Evolutionary conservation across 1,140 invertebrate genomes (phyloP), one percentile per base, ranked within the genome.

Genomic region (Aporrectodea caliginosa): DNA sequence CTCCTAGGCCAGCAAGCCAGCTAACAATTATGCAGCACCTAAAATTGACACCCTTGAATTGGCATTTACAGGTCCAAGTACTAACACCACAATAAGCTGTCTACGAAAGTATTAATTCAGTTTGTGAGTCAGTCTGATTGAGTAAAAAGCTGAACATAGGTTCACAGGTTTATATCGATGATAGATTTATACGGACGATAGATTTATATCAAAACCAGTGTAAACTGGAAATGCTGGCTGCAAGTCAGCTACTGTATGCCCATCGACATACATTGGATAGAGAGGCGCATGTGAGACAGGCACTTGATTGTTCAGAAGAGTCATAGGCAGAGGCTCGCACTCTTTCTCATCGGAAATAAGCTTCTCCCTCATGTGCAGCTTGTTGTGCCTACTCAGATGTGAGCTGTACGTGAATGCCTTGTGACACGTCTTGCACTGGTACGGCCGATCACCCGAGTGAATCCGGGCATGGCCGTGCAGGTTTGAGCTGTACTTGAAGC

Each of bases 401-500:
- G 84, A 87, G 2, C 86, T 82, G 16, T 86, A 80, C 78, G 86
- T 87, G 82, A 87, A 87, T 1, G 87, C 87, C 79, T 87, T 87
- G 69, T 81, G 82, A 79, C 77, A 78, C n/a, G 30, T 29, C 1
- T 72, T 16, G 30, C 77, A 78, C 30, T 2, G n/a, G 27, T 31
- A 78, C 0, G 96, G 96, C 86, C 97, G 97, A 89, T 97, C 94
- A 1, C 96, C 96, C 29, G 95, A 97, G 88, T 99, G 98, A 81
- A 99, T 90, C 81, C 98, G 91, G 84, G 98, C 90, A 88, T 99
- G 98, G 0, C 98, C 99, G 89, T 99, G 99, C 74, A 99, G 90
- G 89, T 99, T 99, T 14, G 95, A 98, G 0, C 97, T 99, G 70
- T 95, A 97, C 79, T 95, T 97, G 90, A 99, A 99, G 82, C 86